phyloP scores from a whole-genome alignment of 2,113 vertebrate genomes.

The Pica pica region DNA sequence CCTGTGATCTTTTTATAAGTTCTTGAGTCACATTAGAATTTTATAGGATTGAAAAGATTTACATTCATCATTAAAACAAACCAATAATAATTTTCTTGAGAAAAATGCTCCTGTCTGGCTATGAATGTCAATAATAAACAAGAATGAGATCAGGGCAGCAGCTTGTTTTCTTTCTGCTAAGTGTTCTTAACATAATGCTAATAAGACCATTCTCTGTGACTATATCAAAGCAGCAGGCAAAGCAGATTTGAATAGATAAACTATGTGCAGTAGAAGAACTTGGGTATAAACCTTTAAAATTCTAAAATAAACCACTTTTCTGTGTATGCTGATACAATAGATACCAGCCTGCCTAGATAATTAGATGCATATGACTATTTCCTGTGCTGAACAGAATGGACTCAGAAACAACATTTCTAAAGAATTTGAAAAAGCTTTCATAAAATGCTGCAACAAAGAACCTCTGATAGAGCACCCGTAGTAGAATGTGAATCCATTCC shows the following conservation, averaged over 20 bases:
- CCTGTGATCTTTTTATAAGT: constrained; percentile 1
- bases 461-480: neutral
- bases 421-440: neutral
- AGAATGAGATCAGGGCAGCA: neutral
- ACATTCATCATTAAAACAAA: neutral
- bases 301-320: neutral
- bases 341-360: neutral
- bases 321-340: neutral
- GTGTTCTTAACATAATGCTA: neutral
- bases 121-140: neutral
- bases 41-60: neutral
- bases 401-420: neutral
- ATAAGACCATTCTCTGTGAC: neutral
- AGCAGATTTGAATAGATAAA: constrained; percentile 6
- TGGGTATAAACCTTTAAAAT: neutral
- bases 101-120: neutral
- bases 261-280: neutral
- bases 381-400: neutral
- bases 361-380: neutral
- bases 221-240: neutral
- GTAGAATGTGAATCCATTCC: neutral
- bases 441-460: neutral
- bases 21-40: neutral
- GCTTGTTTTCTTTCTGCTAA: neutral
- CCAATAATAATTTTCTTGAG: neutral